These are phyloP conservation scores for Pelochelys cantorii DNA, from an alignment of 2,797 vertebrate species.

Conservation along the genomic window DNA sequence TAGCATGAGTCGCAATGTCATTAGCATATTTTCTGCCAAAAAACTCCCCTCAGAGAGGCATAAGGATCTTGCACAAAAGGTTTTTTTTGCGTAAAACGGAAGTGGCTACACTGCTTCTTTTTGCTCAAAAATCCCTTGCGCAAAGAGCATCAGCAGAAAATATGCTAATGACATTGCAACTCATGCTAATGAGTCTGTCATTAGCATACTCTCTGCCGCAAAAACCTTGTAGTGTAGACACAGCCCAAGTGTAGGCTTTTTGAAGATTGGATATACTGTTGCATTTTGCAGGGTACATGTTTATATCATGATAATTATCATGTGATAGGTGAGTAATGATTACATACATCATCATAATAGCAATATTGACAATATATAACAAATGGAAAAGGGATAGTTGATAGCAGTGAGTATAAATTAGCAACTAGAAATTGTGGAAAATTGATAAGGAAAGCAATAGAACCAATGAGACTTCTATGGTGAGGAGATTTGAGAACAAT, in stretches of 20 bases:
- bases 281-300: not conserved
- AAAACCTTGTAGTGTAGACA: no score
- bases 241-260: rapidly evolving
- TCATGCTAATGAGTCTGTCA: no score
- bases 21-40: no score
- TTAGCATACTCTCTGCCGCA: no score
- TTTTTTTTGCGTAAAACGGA: no score
- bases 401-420: not conserved
- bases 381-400: not conserved
- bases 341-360: not conserved
- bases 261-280: not conserved
- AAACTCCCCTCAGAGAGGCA: no score
- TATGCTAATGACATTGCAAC: no score
- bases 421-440: not conserved
- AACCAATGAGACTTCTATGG: not conserved
- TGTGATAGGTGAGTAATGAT: not conserved
- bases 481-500: not conserved
- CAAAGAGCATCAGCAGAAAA: no score
- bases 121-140: no score
- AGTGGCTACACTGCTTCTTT: no score
- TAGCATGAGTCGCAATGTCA: no score
- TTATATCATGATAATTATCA: not conserved
- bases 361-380: not conserved
- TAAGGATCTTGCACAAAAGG: no score
- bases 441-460: not conserved